Percentiles rank a stretch among this genome's conserved stretches.
These are phyloP conservation scores for Sebastes reedi DNA, from an alignment of 2,797 vertebrate species.

Conservation along the genomic window DNA sequence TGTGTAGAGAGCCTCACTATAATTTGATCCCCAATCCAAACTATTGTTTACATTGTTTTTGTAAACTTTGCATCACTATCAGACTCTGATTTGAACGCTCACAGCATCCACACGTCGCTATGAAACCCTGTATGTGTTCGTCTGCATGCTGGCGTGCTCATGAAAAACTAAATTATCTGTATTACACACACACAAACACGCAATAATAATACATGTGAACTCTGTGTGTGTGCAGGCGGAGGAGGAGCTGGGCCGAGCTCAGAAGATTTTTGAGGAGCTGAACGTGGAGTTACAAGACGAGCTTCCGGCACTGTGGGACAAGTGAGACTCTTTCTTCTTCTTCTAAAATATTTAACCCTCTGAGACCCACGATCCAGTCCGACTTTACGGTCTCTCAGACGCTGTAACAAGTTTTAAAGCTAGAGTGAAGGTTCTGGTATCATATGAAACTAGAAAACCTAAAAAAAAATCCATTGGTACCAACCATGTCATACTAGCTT, in stretches of 20 bases:
- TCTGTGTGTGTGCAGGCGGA: constrained; percentile 85
- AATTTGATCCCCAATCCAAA: constrained; percentile 11
- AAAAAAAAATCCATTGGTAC: too few relatives aligned
- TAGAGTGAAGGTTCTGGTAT: too few relatives aligned
- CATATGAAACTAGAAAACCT: too few relatives aligned
- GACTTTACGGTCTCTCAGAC: too few relatives aligned
- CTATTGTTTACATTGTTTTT: background rate
- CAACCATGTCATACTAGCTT: too few relatives aligned
- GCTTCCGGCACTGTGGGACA: constrained; percentile 93
- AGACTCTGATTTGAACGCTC: background rate
- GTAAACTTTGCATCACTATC: background rate
- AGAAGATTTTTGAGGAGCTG: constrained; percentile 98
- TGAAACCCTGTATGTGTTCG: constrained; percentile 53
- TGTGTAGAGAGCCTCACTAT: background rate
- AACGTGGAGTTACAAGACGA: constrained; percentile 96
- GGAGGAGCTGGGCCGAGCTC: constrained; percentile 94
- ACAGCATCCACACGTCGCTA: constrained; percentile 1
- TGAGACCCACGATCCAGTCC: too few relatives aligned
- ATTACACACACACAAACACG: background rate
- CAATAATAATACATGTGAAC: background rate
- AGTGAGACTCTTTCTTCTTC: constrained; percentile 71
- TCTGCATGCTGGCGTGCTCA: constrained; percentile 22
- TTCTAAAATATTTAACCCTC: background rate
- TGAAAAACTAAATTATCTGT: background rate
- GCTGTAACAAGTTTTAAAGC: too few relatives aligned